Evolutionary conservation across 2,888 invertebrate species (phyloP).

Genomic region (Rapana venosa): DNA sequence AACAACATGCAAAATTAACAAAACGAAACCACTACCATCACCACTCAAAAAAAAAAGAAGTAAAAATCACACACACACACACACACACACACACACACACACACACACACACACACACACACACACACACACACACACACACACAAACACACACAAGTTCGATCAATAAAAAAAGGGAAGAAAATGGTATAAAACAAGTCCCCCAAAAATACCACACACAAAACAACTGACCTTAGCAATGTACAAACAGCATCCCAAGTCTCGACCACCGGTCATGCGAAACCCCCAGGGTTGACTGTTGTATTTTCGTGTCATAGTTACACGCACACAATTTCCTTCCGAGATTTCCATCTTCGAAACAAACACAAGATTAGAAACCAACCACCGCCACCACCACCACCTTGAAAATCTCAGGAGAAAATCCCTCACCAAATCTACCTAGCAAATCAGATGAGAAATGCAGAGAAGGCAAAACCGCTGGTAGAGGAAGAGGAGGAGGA

Average conservation of each 20-base stretch:
- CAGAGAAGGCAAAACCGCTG: neutral
- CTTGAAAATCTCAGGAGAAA: too few relatives aligned
- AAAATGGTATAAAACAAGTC: too few relatives aligned
- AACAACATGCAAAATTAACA: neutral
- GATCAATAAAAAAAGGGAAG: too few relatives aligned
- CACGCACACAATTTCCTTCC: slow-evolving; percentile 1
- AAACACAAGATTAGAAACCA: neutral
- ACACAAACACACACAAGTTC: too few relatives aligned
- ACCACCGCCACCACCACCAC: too few relatives aligned
- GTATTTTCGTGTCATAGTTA: slow-evolving; percentile 64
- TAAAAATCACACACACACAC: too few relatives aligned
- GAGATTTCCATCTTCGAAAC: neutral
- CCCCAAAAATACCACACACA: too few relatives aligned
- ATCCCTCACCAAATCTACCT: too few relatives aligned
- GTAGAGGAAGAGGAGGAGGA: neutral
- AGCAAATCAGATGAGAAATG: neutral
- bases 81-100: too few relatives aligned
- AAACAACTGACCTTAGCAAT: slow-evolving; percentile 69
- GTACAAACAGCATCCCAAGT: slow-evolving; percentile 65
- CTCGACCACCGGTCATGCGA: slow-evolving; percentile 72
- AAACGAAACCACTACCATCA: neutral
- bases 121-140: too few relatives aligned
- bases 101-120: too few relatives aligned
- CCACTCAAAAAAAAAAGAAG: too few relatives aligned
- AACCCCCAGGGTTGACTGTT: slow-evolving; percentile 75